Evolutionary conservation across 2,888 invertebrate species (phyloP), one percentile per base, ranked within the genome.

Genomic region (Acronicta leporina): DNA sequence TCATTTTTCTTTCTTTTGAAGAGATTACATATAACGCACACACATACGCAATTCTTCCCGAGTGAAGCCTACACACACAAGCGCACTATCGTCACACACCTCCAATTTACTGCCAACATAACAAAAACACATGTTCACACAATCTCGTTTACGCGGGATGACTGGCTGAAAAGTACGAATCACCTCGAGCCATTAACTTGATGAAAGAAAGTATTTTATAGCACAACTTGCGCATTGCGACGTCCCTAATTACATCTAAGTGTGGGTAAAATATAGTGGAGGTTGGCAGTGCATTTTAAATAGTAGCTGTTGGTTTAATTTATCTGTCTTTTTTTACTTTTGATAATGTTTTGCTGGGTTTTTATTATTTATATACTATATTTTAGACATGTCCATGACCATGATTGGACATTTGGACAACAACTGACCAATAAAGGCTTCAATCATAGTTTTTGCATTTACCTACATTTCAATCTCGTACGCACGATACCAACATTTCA

Each of bases 161-260:
- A 86, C 83, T 83, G 74, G 81, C 77, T 78, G 77, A 79, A 84
- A 84, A 82, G 53, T 42, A 83, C 73, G 79, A 79, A 83, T 82
- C 85, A 81, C 64, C 84, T 75, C 78, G 64, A 77, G 63, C 87
- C 88, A 89, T 89, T 88, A 86, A 82, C 79, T 85, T 87, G 85
- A 88, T 89, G 89, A 88, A 88, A 88, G 83, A 85, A 88, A 87
- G 86, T 87, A 87, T 86, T 88, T 33, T 87, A 88, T 84, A 67
- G 73, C 63, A 67, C 74, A 77, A 81, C 77, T 82, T 80, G 70
- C 81, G 78, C 80, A 81, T 75, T 75, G 78, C 76, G 76, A 58
- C 68, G 64, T 57, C 61, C 69, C 79, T 86, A 38, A 87, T 86
- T 83, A 83, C 85, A 73, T 74, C 67, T 69, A 75, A 78, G 70